Conservation (phyloP, 2,113 vertebrate species). For the Platysteira castanea region DNA sequence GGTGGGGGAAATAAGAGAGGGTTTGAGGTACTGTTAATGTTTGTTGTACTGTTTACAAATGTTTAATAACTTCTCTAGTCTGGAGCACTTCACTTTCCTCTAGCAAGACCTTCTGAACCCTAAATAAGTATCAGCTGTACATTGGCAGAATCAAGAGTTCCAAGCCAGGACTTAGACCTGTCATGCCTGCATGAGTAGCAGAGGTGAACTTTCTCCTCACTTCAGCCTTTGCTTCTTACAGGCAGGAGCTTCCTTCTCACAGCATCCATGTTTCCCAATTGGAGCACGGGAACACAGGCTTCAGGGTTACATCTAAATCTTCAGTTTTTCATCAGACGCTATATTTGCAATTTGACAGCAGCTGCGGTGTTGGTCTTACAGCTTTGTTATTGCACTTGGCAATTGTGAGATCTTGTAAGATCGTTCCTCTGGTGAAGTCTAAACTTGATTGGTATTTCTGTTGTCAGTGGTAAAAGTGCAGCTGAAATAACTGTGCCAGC, state of each 20-base stretch:
- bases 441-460: neutral
- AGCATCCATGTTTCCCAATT: rapidly evolving
- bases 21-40: neutral
- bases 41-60: neutral
- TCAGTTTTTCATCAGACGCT: neutral
- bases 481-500: neutral
- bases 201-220: neutral
- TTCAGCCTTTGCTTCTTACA: neutral
- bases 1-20: neutral
- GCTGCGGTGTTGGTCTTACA: neutral
- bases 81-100: neutral
- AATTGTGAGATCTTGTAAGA: neutral
- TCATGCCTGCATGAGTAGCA: neutral
- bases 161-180: neutral
- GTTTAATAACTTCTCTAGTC: neutral
- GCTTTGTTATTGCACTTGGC: neutral
- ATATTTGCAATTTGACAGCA: neutral
- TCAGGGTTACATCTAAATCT: neutral
- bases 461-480: neutral
- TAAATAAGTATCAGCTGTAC: neutral
- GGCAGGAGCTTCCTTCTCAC: neutral
- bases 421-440: neutral
- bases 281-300: neutral
- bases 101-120: neutral
- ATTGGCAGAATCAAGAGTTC: neutral